phyloP scores from a whole-genome alignment of 2,888 invertebrate species.

The Drosophila fungiperda region DNA sequence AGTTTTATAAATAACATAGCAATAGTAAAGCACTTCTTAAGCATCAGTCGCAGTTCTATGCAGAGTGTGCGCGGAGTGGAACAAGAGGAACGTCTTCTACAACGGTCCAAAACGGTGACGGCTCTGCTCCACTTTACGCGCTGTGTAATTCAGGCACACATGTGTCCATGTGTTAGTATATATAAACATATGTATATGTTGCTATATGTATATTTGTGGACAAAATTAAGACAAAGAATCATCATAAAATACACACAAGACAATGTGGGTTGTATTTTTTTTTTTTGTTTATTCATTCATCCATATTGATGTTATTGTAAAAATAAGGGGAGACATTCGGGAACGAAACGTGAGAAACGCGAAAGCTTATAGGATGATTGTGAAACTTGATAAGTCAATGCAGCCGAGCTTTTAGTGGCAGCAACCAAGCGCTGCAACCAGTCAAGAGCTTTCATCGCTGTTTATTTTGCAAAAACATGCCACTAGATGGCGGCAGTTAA shows the following conservation, averaged over 20 bases:
- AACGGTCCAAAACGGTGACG: slow-evolving; percentile 45
- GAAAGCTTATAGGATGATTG: not conserved
- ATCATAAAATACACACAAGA: slow-evolving; percentile 1
- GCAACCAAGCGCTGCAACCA: not conserved
- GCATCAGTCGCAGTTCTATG: slow-evolving; percentile 16
- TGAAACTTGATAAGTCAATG: not conserved
- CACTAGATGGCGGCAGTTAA: slow-evolving; percentile 31
- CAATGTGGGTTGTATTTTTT: not conserved
- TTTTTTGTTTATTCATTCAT: slow-evolving; percentile 47
- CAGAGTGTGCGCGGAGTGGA: not conserved
- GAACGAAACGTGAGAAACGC: not conserved
- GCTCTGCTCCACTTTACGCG: slow-evolving; percentile 60
- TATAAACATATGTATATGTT: slow-evolving; percentile 6
- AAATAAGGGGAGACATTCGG: not conserved
- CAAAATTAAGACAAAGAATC: slow-evolving; percentile 23
- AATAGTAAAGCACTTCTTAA: slow-evolving; percentile 56
- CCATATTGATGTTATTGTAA: slow-evolving; percentile 54
- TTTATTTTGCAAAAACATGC: not conserved
- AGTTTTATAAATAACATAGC: slow-evolving; percentile 65
- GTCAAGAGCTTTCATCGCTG: slow-evolving; percentile 19
- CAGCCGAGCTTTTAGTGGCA: slow-evolving; percentile 2
- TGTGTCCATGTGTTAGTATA: slow-evolving; percentile 4
- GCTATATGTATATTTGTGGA: slow-evolving; percentile 18
- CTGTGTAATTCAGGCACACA: not conserved
- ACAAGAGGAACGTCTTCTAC: not conserved